A percentile compares a stretch with the other conserved stretches of the same genome.
Evolutionary conservation across 2,797 vertebrate genomes (phyloP).

Genomic region (Trematomus bernacchii): DNA sequence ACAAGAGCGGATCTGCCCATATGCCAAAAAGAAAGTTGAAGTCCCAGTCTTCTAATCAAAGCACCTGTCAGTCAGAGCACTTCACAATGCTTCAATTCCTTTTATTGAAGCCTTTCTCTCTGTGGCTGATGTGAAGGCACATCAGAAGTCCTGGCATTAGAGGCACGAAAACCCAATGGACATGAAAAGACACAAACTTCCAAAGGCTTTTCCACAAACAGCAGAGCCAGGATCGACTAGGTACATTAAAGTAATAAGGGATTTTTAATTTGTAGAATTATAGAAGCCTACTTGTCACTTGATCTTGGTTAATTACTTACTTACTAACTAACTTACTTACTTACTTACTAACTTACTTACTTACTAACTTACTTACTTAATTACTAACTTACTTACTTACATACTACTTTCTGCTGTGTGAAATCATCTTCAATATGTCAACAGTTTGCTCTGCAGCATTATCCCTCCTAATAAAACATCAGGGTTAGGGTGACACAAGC

Average conservation of each 20-base stretch:
- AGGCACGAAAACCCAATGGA: neutral
- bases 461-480: conserved; percentile 23
- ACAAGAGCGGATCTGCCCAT: conserved; percentile 4
- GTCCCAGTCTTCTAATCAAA: conserved; percentile 13
- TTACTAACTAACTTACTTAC: too few species aligned
- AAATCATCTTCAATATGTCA: neutral
- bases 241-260: neutral
- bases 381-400: neutral
- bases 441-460: conserved; percentile 18
- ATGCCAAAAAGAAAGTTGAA: conserved; percentile 28
- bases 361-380: neutral
- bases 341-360: neutral
- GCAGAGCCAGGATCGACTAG: neutral
- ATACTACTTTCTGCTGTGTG: neutral
- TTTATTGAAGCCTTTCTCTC: neutral
- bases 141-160: neutral
- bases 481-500: conserved; percentile 20
- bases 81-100: neutral
- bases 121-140: neutral
- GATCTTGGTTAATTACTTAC: too few species aligned
- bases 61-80: neutral
- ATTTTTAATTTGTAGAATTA: too few species aligned
- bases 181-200: neutral
- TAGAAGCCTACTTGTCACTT: too few species aligned
- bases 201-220: conserved; percentile 4